Conservation (phyloP, 2,888 invertebrate species). For the Caenorhabditis wallacei region DNA sequence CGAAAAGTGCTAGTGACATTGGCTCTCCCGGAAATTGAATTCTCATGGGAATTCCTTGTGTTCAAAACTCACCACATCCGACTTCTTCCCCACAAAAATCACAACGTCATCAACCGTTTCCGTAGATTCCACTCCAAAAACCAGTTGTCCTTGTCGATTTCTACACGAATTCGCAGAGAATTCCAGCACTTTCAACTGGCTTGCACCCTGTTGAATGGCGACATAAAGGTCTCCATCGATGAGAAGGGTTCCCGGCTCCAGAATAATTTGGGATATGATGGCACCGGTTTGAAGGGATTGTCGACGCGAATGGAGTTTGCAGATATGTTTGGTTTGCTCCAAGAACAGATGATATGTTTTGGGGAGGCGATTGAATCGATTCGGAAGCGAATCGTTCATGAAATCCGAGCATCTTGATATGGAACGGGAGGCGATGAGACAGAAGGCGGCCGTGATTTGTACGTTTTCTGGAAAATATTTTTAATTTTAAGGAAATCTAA, state of each 20-base stretch:
- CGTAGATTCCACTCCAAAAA: conserved; percentile 8
- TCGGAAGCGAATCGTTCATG: conserved; percentile 49
- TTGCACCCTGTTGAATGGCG: conserved; percentile 39
- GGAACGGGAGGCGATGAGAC: conserved; percentile 43
- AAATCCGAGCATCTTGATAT: conserved; percentile 36
- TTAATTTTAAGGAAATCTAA: background rate
- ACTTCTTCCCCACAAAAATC: conserved; percentile 48
- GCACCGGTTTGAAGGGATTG: conserved; percentile 45
- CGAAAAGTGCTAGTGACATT: background rate
- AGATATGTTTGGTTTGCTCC: conserved; percentile 46
- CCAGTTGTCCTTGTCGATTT: conserved; percentile 53
- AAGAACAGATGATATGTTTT: conserved; percentile 58
- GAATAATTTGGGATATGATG: conserved; percentile 14
- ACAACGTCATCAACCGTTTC: conserved; percentile 57
- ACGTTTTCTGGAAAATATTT: conserved; percentile 50
- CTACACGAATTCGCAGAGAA: conserved; percentile 50
- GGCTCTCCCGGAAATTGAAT: background rate
- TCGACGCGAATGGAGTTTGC: conserved; percentile 27
- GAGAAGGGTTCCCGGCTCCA: conserved; percentile 60
- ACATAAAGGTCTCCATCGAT: conserved; percentile 61
- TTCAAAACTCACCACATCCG: conserved; percentile 40
- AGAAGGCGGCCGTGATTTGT: conserved; percentile 56
- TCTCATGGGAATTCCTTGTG: background rate
- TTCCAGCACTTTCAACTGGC: conserved; percentile 53
- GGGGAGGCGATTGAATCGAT: conserved; percentile 53